Percentiles rank a stretch among this genome's conserved stretches.
Evolutionary conservation across 1,140 invertebrate genomes (phyloP).

Genomic region (Aphis craccivora): DNA sequence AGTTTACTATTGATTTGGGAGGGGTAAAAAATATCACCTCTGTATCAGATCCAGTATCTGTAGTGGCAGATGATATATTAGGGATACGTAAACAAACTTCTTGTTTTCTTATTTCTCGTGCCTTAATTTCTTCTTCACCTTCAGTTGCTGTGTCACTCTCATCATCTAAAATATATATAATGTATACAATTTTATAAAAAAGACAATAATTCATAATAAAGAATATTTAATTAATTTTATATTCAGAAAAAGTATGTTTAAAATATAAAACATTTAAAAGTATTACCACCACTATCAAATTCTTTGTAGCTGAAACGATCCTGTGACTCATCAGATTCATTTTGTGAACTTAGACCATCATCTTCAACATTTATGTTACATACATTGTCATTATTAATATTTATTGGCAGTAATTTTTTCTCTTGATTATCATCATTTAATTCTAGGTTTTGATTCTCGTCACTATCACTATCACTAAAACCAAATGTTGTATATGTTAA

Average conservation of each 20-base stretch:
- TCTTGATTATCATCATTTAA: conserved; percentile 37
- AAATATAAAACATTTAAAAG: neutral
- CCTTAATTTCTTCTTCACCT: conserved; percentile 74
- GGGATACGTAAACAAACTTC: conserved; percentile 74
- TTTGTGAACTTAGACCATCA: conserved; percentile 62
- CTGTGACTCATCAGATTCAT: conserved; percentile 70
- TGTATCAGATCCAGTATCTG: conserved; percentile 77
- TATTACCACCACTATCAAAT: conserved; percentile 71
- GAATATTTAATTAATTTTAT: neutral
- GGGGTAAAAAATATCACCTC: conserved; percentile 69
- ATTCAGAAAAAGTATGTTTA: neutral
- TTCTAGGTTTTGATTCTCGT: conserved; percentile 32
- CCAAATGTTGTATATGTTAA: neutral
- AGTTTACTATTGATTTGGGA: conserved; percentile 31
- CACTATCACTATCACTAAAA: conserved; percentile 53
- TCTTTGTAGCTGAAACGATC: conserved; percentile 70
- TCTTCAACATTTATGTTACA: conserved; percentile 61
- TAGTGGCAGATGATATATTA: conserved; percentile 67
- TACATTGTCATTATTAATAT: conserved; percentile 22
- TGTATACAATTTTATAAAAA: conserved; percentile 61
- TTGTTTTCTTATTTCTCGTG: conserved; percentile 72
- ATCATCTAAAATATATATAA: conserved; percentile 66
- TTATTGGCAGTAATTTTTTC: conserved; percentile 9
- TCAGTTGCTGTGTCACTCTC: conserved; percentile 78
- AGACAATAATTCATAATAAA: neutral